These are phyloP conservation scores for Paratilapia polleni DNA, from an alignment of 2,113 vertebrate genomes.

Conservation along the genomic window DNA sequence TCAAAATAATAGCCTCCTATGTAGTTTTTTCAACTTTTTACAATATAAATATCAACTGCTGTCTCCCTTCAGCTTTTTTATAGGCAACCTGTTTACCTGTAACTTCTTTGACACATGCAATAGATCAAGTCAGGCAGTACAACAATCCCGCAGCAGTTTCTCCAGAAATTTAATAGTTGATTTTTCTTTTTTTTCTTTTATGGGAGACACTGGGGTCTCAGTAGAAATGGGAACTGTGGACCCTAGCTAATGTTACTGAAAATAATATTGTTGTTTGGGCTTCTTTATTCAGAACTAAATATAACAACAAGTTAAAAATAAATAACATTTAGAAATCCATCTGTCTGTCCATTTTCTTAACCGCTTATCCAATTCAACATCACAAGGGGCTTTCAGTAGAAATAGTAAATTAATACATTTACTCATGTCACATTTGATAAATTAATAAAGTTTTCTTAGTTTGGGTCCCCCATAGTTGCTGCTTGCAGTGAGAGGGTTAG, in stretches of 20 bases:
- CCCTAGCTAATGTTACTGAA: too few species aligned
- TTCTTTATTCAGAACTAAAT: background rate
- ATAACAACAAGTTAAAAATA: background rate
- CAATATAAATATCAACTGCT: background rate
- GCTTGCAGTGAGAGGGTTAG: background rate
- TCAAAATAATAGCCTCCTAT: too few species aligned
- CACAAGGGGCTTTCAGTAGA: rapidly evolving
- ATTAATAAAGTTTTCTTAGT: background rate
- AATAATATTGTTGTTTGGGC: background rate
- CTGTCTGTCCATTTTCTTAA: background rate
- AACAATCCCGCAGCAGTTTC: rapidly evolving
- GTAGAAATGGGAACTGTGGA: too few species aligned
- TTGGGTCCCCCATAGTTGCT: background rate
- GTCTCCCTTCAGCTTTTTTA: background rate
- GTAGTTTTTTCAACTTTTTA: too few species aligned
- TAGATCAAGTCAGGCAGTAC: too few species aligned
- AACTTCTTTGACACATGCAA: background rate
- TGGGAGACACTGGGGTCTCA: too few species aligned
- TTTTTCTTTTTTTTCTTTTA: background rate
- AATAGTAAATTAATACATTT: background rate
- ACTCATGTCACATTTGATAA: background rate
- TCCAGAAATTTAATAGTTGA: background rate
- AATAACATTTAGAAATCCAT: background rate
- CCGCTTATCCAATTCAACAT: background rate
- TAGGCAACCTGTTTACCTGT: background rate